Evolutionary conservation across 2,888 invertebrate genomes (phyloP), one percentile per base, ranked within the genome.

Genomic region (Falcaria lacertinaria): DNA sequence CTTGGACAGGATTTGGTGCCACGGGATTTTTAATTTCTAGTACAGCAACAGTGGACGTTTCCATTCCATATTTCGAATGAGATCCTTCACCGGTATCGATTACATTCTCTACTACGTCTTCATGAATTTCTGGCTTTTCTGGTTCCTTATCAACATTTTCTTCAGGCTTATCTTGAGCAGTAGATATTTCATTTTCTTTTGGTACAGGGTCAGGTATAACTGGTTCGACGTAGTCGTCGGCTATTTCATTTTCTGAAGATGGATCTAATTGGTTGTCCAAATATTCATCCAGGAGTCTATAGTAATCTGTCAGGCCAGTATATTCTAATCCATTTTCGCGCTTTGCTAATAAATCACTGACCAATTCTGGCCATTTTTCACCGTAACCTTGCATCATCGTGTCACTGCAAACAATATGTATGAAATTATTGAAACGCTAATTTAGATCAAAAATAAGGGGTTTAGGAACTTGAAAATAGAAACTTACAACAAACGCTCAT

Each of bases 261-360:
- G 85, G 86, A 33, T 89, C 86, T 42, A 89, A 61, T 48, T 91
- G 90, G 25, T 73, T 80, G 25, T 90, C 88, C 50, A 91, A 74
- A 68, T 91, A 91, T 50, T 90, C 87, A 50, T 90, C 89, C 45
- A 92, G 60, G 1, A 91, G 82, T 54, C 82, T 77, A 56, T 91
- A 93, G 58, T 91, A 91, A 45, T 90, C 87, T 5, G 90, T 80
- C 0, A 92, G 60, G 0, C 88, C 82, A n/a, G 80, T 83, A 16
- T 89, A 80, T 52, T 90, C 86, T 7, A 91, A 62, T 1, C 87
- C 86, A 33, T 89, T 79, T 69, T 89, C 89, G 53, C 70, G 80
- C 68, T 73, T 87, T 15, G 79, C 84, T 34, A 90, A 75, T 42
- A 90, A 61, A 50, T 90, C 89, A 34, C 84, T 83, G 2, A 91